Percentiles rank a stretch among this genome's conserved stretches.
phyloP scores from a whole-genome alignment of 2,888 invertebrate genomes.

The Pegoplata infirma region DNA sequence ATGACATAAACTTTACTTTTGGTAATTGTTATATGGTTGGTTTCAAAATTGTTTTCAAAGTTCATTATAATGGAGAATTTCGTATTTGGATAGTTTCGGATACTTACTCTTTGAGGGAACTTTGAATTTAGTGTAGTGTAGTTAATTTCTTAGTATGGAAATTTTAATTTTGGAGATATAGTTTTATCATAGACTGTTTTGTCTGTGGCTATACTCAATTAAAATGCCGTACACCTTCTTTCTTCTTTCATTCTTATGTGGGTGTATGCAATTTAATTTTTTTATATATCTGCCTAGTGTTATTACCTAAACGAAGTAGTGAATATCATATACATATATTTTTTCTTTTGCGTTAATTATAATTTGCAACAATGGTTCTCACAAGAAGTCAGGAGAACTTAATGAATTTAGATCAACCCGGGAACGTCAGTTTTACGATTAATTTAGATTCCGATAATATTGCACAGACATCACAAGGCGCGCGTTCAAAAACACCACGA shows the following conservation, averaged over 20 bases:
- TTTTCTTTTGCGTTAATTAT: not conserved
- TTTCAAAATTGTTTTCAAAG: no score
- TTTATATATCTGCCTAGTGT: not conserved
- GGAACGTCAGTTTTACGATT: not conserved
- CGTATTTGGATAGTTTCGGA: not conserved
- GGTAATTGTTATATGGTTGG: no score
- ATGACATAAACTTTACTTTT: no score
- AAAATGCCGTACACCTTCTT: not conserved
- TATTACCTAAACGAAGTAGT: not conserved
- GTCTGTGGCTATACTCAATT: not conserved
- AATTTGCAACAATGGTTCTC: not conserved
- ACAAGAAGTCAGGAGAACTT: not conserved
- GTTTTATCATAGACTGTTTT: not conserved
- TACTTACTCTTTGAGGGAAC: not conserved
- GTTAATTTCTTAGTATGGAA: not conserved
- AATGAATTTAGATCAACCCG: not conserved
- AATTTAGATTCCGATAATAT: not conserved
- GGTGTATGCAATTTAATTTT: not conserved
- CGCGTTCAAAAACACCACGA: not conserved
- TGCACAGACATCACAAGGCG: not conserved
- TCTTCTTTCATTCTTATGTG: not conserved
- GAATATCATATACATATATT: not conserved
- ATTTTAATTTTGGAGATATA: not conserved
- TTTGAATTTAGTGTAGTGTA: not conserved
- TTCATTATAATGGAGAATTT: no score